Evolutionary conservation across 2,797 vertebrate species (phyloP).

Genomic region (Protosalanx chinensis): DNA sequence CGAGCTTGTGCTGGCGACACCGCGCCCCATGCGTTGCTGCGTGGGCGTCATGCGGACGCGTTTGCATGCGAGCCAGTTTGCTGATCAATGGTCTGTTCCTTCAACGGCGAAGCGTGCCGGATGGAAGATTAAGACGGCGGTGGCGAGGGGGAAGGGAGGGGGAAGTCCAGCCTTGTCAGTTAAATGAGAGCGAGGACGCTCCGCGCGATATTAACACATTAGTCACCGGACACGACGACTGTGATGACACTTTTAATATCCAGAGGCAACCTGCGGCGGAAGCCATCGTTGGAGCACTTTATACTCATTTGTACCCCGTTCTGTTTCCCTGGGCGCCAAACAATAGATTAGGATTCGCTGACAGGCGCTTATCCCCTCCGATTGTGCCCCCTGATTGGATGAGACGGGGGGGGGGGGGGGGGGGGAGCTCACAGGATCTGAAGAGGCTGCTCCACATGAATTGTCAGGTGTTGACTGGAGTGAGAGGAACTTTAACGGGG

Average conservation of each 20-base stretch:
- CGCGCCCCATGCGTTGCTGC: no score
- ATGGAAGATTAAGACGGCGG: no score
- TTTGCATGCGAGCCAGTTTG: no score
- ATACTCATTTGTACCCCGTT: conserved; percentile 11
- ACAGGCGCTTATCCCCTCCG: conserved; percentile 33
- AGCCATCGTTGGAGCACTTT: conserved; percentile 32
- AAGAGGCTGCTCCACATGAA: not conserved
- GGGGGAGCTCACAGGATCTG: not conserved
- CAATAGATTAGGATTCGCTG: conserved; percentile 36
- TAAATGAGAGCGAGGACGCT: not conserved
- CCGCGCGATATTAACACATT: conserved; percentile 50
- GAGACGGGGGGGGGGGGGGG: conserved; percentile 18
- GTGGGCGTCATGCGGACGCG: not conserved
- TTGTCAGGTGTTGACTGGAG: not conserved
- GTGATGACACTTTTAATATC: conserved; percentile 45
- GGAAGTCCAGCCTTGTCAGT: not conserved
- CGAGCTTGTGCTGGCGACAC: no score
- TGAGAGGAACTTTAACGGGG: not conserved
- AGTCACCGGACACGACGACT: conserved; percentile 47
- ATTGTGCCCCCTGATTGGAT: conserved; percentile 20
- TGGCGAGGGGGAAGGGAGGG: not conserved
- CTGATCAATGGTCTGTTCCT: no score
- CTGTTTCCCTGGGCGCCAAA: not conserved
- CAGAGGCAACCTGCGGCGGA: conserved; percentile 30
- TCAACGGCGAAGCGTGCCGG: no score